Percentiles rank a stretch among this genome's conserved stretches.
Evolutionary conservation across 1,140 invertebrate genomes (phyloP).

Genomic region (Sitophilus oryzae): DNA sequence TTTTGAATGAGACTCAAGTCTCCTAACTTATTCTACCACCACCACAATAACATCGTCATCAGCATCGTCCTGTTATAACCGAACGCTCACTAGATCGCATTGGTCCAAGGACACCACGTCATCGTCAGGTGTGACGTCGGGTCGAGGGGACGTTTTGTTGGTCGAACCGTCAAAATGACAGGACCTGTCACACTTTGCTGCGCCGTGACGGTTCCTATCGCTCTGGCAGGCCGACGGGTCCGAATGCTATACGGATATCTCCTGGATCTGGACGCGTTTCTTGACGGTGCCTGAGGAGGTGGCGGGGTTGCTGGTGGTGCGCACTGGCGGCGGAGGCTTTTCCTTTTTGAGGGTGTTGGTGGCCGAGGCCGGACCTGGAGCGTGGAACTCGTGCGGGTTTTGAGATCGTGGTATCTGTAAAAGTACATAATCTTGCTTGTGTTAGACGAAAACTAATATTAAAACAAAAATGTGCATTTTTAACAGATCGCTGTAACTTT

Average conservation of each 20-base stretch:
- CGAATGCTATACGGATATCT: conserved; percentile 57
- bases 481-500: no score
- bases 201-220: conserved; percentile 14
- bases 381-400: conserved; percentile 7
- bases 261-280: conserved; percentile 61
- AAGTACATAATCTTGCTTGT: no score
- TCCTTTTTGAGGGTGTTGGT: conserved; percentile 34
- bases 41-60: conserved; percentile 14
- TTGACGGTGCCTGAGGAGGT: conserved; percentile 49
- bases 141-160: conserved; percentile 19
- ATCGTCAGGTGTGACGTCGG: conserved; percentile 33
- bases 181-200: conserved; percentile 12
- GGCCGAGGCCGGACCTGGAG: conserved; percentile 24
- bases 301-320: conserved; percentile 42
- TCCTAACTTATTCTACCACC: not conserved
- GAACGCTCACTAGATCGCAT: conserved; percentile 40
- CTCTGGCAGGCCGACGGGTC: conserved; percentile 6
- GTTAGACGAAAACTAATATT: no score
- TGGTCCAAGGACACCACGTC: conserved; percentile 27
- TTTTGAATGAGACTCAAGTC: no score
- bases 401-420: conserved; percentile 9
- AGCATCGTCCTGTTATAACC: conserved; percentile 36
- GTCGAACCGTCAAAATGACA: conserved; percentile 20
- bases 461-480: no score
- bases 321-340: conserved; percentile 39